Percentiles rank a stretch among this genome's conserved stretches.
phyloP scores from a whole-genome alignment of 2,797 vertebrate genomes.

The Anniella stebbinsi region DNA sequence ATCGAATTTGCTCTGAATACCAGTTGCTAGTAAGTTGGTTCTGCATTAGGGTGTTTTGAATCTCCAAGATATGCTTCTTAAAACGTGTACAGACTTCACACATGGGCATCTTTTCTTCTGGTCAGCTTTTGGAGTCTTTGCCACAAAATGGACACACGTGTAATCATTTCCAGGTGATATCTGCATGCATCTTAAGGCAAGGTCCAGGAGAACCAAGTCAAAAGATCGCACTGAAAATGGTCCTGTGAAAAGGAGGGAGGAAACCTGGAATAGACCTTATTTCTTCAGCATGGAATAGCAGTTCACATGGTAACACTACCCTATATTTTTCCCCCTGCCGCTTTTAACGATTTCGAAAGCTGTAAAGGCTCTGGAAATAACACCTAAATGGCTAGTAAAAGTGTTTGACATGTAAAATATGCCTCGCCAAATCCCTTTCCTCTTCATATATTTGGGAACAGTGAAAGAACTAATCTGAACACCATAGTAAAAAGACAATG shows the following conservation, averaged over 20 bases:
- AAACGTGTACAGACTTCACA: neutral
- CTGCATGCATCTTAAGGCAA: neutral
- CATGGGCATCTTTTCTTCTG: neutral
- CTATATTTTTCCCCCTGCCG: neutral
- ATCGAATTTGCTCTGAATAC: too few species aligned
- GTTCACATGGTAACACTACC: neutral
- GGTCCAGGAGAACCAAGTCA: neutral
- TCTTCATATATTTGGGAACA: neutral
- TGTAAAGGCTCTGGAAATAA: slow-evolving; percentile 1
- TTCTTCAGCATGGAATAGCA: too few species aligned
- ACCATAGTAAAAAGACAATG: neutral
- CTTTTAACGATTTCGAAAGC: neutral
- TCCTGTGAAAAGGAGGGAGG: too few species aligned
- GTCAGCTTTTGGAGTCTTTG: neutral
- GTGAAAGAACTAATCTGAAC: slow-evolving; percentile 15
- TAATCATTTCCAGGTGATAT: neutral
- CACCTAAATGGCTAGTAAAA: neutral
- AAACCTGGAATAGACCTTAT: too few species aligned
- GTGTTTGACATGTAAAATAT: neutral
- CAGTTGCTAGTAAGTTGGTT: too few species aligned
- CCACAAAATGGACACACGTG: neutral
- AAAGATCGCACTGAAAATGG: neutral
- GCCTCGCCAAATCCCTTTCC: neutral
- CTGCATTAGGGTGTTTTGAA: too few species aligned
- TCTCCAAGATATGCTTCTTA: neutral